Evolutionary conservation across 1,140 invertebrate genomes (phyloP).

Genomic region (Whitmania pigra): DNA sequence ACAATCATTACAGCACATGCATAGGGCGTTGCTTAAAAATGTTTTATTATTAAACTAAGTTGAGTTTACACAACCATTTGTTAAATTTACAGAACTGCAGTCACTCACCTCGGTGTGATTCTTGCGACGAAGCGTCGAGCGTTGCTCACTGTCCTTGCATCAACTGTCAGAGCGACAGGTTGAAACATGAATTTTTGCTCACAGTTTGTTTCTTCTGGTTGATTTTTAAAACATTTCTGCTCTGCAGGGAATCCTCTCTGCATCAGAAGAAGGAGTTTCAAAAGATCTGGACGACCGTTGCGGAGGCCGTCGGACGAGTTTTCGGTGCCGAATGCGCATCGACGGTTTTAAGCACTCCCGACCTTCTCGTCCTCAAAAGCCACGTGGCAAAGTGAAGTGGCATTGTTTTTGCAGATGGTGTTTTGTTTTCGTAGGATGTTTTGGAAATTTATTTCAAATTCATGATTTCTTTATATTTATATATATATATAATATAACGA

Average conservation of each 20-base stretch:
- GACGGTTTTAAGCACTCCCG: not conserved
- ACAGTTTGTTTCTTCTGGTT: not conserved
- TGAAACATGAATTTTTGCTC: not conserved
- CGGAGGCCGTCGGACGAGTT: not conserved
- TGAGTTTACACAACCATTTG: no score
- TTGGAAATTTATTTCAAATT: not conserved
- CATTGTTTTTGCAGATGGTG: not conserved
- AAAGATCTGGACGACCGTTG: not conserved
- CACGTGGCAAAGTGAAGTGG: not conserved
- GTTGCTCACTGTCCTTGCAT: no score
- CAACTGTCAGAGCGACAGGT: no score
- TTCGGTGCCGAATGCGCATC: not conserved
- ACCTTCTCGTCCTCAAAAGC: not conserved
- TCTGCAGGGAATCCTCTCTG: not conserved
- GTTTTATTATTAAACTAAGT: no score
- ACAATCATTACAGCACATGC: no score
- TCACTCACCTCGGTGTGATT: no score
- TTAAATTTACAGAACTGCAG: no score
- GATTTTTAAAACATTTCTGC: not conserved
- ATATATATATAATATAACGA: no score
- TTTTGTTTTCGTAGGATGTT: not conserved
- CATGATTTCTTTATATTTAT: no score
- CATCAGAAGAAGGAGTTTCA: constrained; percentile 11
- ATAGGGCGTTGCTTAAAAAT: no score
- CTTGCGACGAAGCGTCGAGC: no score